Conservation (phyloP, 2,888 invertebrate species). For the Ypsolopha sequella region DNA sequence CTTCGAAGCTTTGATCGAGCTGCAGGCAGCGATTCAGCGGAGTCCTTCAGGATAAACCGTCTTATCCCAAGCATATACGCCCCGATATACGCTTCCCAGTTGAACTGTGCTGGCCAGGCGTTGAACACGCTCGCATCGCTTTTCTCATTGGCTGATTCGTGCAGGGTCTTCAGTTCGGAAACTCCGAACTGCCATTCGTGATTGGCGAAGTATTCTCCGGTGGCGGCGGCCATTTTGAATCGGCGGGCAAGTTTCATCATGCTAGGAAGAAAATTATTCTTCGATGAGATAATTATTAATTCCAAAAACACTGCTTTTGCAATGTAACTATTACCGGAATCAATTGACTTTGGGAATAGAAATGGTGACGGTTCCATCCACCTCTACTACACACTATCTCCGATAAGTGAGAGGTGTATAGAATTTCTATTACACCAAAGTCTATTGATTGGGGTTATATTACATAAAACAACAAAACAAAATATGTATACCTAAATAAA, state of each 20-base stretch:
- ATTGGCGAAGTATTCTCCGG: slow-evolving; percentile 87
- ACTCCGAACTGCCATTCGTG: slow-evolving; percentile 87
- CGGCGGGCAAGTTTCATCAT: slow-evolving; percentile 88
- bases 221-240: slow-evolving; percentile 81
- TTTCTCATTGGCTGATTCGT: slow-evolving; percentile 56
- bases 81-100: slow-evolving; percentile 86
- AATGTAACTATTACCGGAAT: too few species aligned
- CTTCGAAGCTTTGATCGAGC: slow-evolving; percentile 76
- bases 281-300: not conserved
- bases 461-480: too few species aligned
- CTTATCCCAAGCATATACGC: slow-evolving; percentile 88
- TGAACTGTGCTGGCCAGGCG: slow-evolving; percentile 64
- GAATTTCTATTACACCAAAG: too few species aligned
- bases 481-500: too few species aligned
- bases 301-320: too few species aligned
- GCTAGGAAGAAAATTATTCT: slow-evolving; percentile 66
- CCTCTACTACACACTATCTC: too few species aligned
- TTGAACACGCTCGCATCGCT: slow-evolving; percentile 53
- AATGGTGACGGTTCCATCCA: too few species aligned
- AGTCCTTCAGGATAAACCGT: slow-evolving; percentile 84
- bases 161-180: slow-evolving; percentile 72
- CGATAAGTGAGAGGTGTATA: too few species aligned
- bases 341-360: too few species aligned
- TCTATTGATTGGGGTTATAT: too few species aligned
- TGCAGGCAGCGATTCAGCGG: slow-evolving; percentile 71